Conservation (phyloP, 2,797 vertebrate genomes). For the Sphenopsis melanotis region DNA sequence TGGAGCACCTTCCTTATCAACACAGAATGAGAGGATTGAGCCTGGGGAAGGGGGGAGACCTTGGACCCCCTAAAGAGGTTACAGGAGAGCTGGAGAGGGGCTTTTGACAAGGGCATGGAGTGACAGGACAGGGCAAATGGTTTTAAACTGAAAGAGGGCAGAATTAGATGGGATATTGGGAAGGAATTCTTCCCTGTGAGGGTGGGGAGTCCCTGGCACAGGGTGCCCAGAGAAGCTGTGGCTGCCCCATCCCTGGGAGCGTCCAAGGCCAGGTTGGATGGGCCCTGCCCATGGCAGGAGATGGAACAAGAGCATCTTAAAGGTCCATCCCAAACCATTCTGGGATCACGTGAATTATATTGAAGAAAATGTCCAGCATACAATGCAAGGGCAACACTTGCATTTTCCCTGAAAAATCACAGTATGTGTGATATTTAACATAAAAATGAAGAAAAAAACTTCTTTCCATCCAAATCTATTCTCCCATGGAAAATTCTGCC, state of each 20-base stretch:
- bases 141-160: neutral
- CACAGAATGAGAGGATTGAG: neutral
- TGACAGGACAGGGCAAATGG: neutral
- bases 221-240: accelerated
- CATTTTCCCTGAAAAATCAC: neutral
- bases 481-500: neutral
- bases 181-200: neutral
- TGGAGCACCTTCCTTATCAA: neutral
- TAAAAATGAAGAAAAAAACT: neutral
- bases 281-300: neutral
- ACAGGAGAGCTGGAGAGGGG: neutral
- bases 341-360: neutral
- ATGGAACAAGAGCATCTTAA: accelerated
- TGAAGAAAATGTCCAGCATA: neutral
- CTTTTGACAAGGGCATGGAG: neutral
- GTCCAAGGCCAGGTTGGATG: accelerated
- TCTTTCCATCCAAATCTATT: neutral
- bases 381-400: neutral
- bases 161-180: neutral
- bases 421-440: neutral
- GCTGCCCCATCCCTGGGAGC: neutral
- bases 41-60: neutral
- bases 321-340: neutral
- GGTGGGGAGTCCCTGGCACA: accelerated
- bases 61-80: neutral